Evolutionary conservation across 1,140 invertebrate species (phyloP).

Genomic region (Caenorhabditis remanei): DNA sequence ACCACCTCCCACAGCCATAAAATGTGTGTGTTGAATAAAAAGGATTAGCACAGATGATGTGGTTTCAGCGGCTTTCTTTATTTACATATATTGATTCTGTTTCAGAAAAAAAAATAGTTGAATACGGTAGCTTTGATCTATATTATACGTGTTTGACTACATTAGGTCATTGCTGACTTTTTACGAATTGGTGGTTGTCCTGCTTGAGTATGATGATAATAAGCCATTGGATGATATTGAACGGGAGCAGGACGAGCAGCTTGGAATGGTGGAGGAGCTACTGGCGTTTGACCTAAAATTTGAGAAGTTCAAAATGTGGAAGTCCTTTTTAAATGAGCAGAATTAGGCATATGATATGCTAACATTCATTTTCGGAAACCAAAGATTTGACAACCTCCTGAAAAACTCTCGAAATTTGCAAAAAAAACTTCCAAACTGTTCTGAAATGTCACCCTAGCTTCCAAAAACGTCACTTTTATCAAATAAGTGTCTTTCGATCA

Average conservation of each 20-base stretch:
- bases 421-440: not conserved
- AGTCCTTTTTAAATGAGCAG: too few relatives aligned
- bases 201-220: conserved; percentile 6
- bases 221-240: conserved; percentile 33
- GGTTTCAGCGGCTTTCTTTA: not conserved
- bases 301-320: too few relatives aligned
- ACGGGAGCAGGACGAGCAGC: conserved; percentile 17
- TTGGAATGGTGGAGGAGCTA: conserved; percentile 5
- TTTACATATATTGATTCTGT: conserved; percentile 1
- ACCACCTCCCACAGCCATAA: too few relatives aligned
- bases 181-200: conserved; percentile 15
- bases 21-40: too few relatives aligned
- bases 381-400: too few relatives aligned
- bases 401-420: too few relatives aligned
- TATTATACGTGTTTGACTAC: not conserved
- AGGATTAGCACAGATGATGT: too few relatives aligned
- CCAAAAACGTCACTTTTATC: not conserved
- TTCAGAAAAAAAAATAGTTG: too few relatives aligned
- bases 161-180: conserved; percentile 14
- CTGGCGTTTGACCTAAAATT: not conserved
- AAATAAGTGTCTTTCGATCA: not conserved
- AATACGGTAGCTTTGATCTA: not conserved
- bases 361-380: too few relatives aligned
- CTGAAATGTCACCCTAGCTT: not conserved
- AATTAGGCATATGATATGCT: too few relatives aligned